These are phyloP conservation scores for Campylomormyrus tamandua DNA, from an alignment of 2,113 vertebrate species.

Conservation along the genomic window DNA sequence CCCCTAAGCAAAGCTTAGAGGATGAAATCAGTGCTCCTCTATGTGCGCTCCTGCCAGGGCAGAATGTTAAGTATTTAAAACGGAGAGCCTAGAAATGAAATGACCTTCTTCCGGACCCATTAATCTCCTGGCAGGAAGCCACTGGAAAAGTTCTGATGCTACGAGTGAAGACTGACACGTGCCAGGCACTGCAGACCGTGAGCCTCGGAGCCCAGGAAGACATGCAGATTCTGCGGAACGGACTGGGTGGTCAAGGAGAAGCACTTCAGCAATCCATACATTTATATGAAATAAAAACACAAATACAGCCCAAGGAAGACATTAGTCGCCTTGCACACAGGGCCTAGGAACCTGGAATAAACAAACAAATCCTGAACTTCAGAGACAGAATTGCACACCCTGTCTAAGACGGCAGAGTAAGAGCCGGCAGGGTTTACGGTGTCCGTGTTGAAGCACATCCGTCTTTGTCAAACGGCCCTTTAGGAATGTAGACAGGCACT, in stretches of 20 bases:
- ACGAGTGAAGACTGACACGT: slow-evolving; percentile 8
- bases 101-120: slow-evolving; percentile 30
- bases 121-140: slow-evolving; percentile 30
- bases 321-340: neutral
- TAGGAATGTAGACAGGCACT: slow-evolving; percentile 14
- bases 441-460: neutral
- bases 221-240: neutral
- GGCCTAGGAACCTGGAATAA: neutral
- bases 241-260: neutral
- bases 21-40: slow-evolving; percentile 11
- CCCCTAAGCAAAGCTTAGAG: neutral
- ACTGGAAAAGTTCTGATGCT: slow-evolving; percentile 16
- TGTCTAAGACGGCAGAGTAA: neutral
- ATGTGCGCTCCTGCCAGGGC: slow-evolving; percentile 26
- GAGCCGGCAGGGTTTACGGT: neutral
- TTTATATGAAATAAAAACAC: neutral
- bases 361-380: neutral
- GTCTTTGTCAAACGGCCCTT: neutral
- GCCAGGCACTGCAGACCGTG: neutral
- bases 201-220: neutral
- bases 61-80: slow-evolving; percentile 27
- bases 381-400: neutral
- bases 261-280: neutral
- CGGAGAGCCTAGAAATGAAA: slow-evolving; percentile 33
- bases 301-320: neutral